A percentile compares a stretch with the other conserved stretches of the same genome.
These are phyloP conservation scores for Spongia lamella DNA, from an alignment of 37 sponge, comb jelly and placozoan genomes.

Conservation along the genomic window DNA sequence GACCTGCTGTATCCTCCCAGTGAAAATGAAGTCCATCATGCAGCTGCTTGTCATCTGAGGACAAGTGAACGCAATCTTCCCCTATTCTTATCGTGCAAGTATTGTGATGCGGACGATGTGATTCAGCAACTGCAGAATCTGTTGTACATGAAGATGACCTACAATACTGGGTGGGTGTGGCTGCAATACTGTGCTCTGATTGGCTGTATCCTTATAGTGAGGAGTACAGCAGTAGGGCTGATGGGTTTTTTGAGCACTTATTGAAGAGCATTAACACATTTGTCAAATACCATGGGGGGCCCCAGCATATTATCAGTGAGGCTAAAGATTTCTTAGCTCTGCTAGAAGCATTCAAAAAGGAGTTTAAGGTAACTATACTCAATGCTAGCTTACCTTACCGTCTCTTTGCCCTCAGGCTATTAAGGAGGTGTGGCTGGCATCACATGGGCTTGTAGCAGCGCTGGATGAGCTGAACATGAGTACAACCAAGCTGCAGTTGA, in stretches of 20 bases:
- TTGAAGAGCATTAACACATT: conserved; percentile 23
- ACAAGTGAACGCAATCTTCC: too few relatives aligned
- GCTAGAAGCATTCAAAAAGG: conserved; percentile 63
- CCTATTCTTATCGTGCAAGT: too few relatives aligned
- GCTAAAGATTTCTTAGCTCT: conserved; percentile 17
- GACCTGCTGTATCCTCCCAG: conserved; percentile 5
- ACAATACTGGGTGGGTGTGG: too few relatives aligned
- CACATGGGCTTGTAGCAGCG: conserved; percentile 28
- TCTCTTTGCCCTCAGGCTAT: conserved; percentile 32
- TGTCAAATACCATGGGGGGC: conserved; percentile 28
- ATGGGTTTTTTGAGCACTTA: conserved; percentile 31
- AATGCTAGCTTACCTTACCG: neutral
- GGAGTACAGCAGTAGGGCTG: neutral
- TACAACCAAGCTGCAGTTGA: conserved; percentile 15
- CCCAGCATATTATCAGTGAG: conserved; percentile 3
- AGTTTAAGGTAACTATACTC: conserved; percentile 47
- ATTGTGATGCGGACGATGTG: too few relatives aligned
- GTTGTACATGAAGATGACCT: too few relatives aligned
- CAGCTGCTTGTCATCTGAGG: conserved; percentile 21
- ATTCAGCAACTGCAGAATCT: too few relatives aligned
- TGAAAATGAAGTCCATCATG: neutral
- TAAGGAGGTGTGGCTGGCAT: conserved; percentile 49
- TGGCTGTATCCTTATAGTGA: neutral
- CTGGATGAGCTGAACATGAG: conserved; percentile 73
- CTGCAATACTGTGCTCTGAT: too few relatives aligned